Evolutionary conservation across 2,113 vertebrate species (phyloP).

Genomic region (Alligator sinensis): DNA sequence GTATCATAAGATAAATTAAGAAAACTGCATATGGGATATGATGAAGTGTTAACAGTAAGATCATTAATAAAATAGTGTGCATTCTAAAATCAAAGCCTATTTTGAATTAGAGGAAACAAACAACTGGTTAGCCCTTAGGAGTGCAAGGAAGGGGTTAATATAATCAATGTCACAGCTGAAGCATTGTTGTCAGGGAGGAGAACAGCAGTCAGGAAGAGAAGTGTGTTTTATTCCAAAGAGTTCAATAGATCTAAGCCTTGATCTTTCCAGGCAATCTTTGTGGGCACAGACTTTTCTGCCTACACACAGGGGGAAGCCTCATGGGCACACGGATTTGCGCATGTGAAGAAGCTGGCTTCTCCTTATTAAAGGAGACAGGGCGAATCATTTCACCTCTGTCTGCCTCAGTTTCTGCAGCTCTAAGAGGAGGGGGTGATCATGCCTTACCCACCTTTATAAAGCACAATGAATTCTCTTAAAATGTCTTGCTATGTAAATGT

Average conservation of each 20-base stretch:
- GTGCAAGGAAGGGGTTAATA: background rate
- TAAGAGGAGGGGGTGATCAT: background rate
- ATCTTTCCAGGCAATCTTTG: background rate
- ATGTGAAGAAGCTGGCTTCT: background rate
- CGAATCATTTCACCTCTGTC: background rate
- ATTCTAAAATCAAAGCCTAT: slow-evolving; percentile 51
- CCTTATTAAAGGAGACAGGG: background rate
- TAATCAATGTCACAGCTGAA: background rate
- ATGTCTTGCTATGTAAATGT: background rate
- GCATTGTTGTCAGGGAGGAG: background rate
- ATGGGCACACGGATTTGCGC: background rate
- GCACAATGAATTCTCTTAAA: background rate
- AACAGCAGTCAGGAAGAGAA: background rate
- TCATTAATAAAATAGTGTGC: slow-evolving; percentile 52
- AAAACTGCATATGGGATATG: slow-evolving; percentile 48
- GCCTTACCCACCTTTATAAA: background rate
- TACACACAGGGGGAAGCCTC: background rate
- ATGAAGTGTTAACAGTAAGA: slow-evolving; percentile 58
- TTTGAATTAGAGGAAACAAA: slow-evolving; percentile 34
- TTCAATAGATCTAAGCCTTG: background rate
- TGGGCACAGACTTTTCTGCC: background rate
- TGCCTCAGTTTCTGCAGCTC: background rate
- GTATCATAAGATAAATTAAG: slow-evolving; percentile 29
- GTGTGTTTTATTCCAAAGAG: background rate
- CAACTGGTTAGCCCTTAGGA: background rate